A percentile compares a stretch with the other conserved stretches of the same genome.
phyloP scores from a whole-genome alignment of 2,113 vertebrate species.

The Notarius quadriscutis region DNA sequence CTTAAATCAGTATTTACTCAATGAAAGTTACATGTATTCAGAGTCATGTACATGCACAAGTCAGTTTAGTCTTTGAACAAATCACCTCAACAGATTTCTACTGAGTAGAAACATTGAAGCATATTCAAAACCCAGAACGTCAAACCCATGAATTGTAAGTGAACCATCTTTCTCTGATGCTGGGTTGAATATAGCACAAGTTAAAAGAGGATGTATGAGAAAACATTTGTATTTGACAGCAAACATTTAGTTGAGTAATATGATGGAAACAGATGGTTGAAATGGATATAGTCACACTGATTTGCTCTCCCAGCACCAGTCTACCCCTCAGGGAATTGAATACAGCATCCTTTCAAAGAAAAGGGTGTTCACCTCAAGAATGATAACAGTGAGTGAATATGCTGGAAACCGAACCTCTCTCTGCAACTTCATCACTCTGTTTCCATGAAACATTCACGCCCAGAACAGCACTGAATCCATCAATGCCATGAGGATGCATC shows the following conservation, averaged over 20 bases:
- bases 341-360: not conserved
- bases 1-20: not conserved
- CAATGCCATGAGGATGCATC: not conserved
- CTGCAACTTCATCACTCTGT: not conserved
- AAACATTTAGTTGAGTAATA: constrained; percentile 32
- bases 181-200: not conserved
- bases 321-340: not conserved
- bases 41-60: not conserved
- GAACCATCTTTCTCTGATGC: not conserved
- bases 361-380: not conserved
- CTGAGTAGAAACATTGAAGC: not conserved
- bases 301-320: not conserved
- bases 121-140: not conserved
- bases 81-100: not conserved
- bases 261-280: not conserved
- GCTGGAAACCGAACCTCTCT: not conserved
- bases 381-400: not conserved
- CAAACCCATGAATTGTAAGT: not conserved
- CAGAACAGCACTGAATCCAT: constrained; percentile 6
- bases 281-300: constrained; percentile 16
- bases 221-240: constrained; percentile 9
- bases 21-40: not conserved
- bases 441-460: not conserved
- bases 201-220: not conserved
- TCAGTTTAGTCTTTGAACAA: not conserved